These are phyloP conservation scores for Pelecanoides urinatrix DNA, from an alignment of 2,113 vertebrate species.

Conservation along the genomic window DNA sequence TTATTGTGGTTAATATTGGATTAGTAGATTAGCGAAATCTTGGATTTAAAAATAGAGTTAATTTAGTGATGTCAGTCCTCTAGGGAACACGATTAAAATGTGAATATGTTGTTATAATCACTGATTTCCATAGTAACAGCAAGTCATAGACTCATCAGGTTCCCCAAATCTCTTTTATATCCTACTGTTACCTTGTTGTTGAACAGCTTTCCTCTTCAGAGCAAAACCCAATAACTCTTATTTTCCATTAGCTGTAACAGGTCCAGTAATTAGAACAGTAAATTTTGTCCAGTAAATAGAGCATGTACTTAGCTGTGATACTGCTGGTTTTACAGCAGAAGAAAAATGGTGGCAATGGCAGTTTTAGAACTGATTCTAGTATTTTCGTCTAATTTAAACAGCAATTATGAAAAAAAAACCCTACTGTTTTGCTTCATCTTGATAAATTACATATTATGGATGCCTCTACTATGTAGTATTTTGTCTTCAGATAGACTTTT, in stretches of 20 bases:
- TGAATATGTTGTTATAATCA: conserved; percentile 36
- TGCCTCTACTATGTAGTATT: background rate
- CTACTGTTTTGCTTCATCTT: background rate
- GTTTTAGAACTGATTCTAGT: background rate
- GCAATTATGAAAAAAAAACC: background rate
- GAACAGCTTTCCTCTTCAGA: background rate
- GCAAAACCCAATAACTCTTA: conserved; percentile 20
- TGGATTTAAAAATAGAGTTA: background rate
- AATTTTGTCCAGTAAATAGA: conserved; percentile 45
- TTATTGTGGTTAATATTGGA: background rate
- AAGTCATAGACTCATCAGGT: background rate
- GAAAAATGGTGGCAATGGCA: conserved; percentile 9
- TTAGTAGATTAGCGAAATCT: background rate
- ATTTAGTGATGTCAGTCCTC: background rate
- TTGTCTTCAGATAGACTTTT: background rate
- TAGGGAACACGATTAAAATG: background rate
- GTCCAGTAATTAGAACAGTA: conserved; percentile 53
- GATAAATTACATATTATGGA: background rate
- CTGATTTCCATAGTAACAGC: conserved; percentile 50
- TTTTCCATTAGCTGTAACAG: conserved; percentile 35
- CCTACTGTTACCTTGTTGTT: conserved; percentile 5
- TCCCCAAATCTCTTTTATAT: background rate
- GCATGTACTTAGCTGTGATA: background rate
- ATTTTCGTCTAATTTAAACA: background rate
- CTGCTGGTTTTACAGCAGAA: conserved; percentile 21